phyloP scores from a whole-genome alignment of 2,888 invertebrate genomes.

The Lithosia quadra region DNA sequence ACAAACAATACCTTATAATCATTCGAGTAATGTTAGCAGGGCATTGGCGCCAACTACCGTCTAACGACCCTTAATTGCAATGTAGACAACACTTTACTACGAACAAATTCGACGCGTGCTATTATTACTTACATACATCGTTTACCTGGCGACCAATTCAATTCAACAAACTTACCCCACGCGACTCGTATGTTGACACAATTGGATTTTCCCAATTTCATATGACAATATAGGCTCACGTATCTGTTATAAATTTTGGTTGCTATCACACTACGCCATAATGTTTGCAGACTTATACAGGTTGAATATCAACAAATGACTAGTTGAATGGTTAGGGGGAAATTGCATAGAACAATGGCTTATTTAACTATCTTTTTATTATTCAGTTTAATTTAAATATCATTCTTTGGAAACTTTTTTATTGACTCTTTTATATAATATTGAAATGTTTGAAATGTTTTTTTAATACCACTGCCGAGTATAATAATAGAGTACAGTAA shows the following conservation, averaged over 20 bases:
- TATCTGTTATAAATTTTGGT: slow-evolving; percentile 67
- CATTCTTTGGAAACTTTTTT: background rate
- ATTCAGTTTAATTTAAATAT: no score
- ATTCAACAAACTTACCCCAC: slow-evolving; percentile 66
- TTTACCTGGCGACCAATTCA: slow-evolving; percentile 74
- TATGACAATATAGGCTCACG: slow-evolving; percentile 67
- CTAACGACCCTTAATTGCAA: slow-evolving; percentile 73
- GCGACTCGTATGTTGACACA: slow-evolving; percentile 66
- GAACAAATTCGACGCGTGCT: slow-evolving; percentile 63
- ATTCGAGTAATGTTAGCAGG: slow-evolving; percentile 30
- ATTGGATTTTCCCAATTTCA: slow-evolving; percentile 77
- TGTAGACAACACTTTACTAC: slow-evolving; percentile 64
- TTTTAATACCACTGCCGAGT: no score
- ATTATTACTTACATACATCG: slow-evolving; percentile 72
- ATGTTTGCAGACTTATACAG: slow-evolving; percentile 55
- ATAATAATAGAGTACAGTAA: no score
- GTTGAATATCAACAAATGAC: slow-evolving; percentile 49
- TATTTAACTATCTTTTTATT: background rate
- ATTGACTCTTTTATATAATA: background rate
- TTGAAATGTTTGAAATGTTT: no score
- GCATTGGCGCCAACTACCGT: slow-evolving; percentile 50
- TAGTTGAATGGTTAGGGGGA: slow-evolving; percentile 23
- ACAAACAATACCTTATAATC: slow-evolving; percentile 36
- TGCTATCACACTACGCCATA: slow-evolving; percentile 54
- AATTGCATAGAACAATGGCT: slow-evolving; percentile 35